These are phyloP conservation scores for Idris sp. DNA, from an alignment of 1,140 invertebrate genomes.

Conservation along the genomic window DNA sequence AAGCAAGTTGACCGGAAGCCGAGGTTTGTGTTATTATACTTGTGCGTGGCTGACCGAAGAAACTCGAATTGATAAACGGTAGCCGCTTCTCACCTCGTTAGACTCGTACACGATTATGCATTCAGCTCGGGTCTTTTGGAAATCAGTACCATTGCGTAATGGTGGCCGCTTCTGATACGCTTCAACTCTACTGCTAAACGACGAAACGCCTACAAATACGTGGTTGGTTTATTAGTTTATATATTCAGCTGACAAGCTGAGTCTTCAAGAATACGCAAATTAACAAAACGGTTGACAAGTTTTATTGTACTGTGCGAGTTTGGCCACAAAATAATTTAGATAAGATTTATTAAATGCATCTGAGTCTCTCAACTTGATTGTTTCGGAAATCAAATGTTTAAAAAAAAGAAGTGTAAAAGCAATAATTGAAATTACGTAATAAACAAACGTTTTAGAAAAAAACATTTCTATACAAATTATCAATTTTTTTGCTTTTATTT, in stretches of 20 bases:
- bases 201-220: slow-evolving; percentile 19
- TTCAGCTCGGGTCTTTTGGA: slow-evolving; percentile 55
- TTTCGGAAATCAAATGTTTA: too few relatives aligned
- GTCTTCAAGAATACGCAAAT: slow-evolving; percentile 18
- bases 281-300: not conserved
- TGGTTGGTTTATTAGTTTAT: slow-evolving; percentile 33
- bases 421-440: too few relatives aligned
- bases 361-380: too few relatives aligned
- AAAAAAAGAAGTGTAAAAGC: too few relatives aligned
- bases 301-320: too few relatives aligned
- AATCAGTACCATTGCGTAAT: slow-evolving; percentile 62
- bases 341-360: not conserved
- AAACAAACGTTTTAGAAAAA: too few relatives aligned
- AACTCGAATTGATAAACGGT: slow-evolving; percentile 60
- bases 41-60: slow-evolving; percentile 39
- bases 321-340: not conserved
- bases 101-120: slow-evolving; percentile 49
- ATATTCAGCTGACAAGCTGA: slow-evolving; percentile 16
- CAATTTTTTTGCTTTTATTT: too few relatives aligned
- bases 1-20: slow-evolving; percentile 50
- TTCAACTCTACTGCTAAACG: slow-evolving; percentile 16
- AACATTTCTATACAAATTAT: too few relatives aligned
- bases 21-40: slow-evolving; percentile 32
- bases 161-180: slow-evolving; percentile 44
- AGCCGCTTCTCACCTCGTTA: slow-evolving; percentile 62